These are phyloP conservation scores for Haliclona indistincta DNA, from an alignment of 37 sponge, comb jelly and placozoan species.

Conservation along the genomic window DNA sequence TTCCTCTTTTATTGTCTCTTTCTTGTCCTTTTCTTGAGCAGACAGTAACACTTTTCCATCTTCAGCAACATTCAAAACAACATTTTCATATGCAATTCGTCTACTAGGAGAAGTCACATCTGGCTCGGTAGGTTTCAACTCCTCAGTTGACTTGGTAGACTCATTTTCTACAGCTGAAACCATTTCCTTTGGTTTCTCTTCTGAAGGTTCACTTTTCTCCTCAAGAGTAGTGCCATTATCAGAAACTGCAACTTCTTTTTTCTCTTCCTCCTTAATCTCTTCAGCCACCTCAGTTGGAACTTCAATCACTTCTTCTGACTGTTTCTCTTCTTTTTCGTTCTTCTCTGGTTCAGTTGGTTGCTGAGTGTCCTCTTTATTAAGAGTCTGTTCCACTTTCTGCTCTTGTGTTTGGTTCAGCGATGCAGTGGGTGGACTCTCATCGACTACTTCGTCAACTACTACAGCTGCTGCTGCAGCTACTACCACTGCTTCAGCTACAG, in stretches of 20 bases:
- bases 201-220: neutral
- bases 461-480: neutral
- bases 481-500: neutral
- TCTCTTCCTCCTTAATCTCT: neutral
- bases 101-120: neutral
- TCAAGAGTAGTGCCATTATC: neutral
- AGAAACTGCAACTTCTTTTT: neutral
- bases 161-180: neutral
- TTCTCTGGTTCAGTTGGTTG: neutral
- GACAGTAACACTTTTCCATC: neutral
- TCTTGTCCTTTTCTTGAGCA: neutral
- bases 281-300: neutral
- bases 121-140: neutral
- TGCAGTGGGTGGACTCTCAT: neutral
- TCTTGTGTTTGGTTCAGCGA: neutral
- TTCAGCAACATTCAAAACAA: neutral
- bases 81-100: neutral
- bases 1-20: neutral
- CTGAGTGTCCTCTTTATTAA: neutral
- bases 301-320: neutral
- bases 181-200: neutral
- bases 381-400: neutral
- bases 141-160: conserved; percentile 1
- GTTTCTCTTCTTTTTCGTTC: neutral
- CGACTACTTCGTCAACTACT: neutral